Percentiles rank a stretch among this genome's conserved stretches.
These are phyloP conservation scores for Spatula versicolor DNA, from an alignment of 2,797 vertebrate species.

Conservation along the genomic window DNA sequence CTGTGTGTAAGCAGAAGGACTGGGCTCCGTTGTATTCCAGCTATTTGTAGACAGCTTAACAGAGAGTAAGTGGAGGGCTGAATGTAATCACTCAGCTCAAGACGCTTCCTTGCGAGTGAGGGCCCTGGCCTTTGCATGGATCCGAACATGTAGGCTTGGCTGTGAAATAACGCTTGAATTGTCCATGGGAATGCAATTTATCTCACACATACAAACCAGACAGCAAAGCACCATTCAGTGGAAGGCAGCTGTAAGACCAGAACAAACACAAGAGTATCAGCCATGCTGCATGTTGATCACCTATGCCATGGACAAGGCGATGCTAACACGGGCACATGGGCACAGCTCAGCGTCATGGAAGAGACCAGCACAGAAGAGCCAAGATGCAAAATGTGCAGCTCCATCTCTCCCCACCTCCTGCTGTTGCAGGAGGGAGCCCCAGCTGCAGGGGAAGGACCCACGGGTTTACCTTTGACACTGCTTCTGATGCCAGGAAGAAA, in stretches of 20 bases:
- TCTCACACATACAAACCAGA: background rate
- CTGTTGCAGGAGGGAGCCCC: fast-evolving
- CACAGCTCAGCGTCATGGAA: background rate
- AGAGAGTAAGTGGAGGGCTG: background rate
- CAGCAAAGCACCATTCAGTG: background rate
- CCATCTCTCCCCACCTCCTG: background rate
- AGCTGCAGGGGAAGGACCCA: background rate
- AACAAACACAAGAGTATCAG: background rate
- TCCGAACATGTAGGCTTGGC: background rate
- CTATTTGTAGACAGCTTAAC: slow-evolving; percentile 17
- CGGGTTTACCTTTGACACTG: background rate
- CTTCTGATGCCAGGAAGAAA: background rate
- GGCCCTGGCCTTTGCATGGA: background rate
- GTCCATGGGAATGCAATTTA: background rate
- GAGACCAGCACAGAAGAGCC: background rate
- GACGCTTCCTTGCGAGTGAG: background rate
- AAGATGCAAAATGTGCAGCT: background rate
- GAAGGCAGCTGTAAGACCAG: background rate
- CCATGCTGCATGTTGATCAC: background rate
- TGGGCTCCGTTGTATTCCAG: slow-evolving; percentile 3
- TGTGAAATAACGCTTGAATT: slow-evolving; percentile 5
- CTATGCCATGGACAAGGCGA: background rate
- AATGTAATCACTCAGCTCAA: slow-evolving; percentile 10
- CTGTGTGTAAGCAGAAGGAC: slow-evolving; percentile 21
- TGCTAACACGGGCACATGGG: background rate